A percentile compares a stretch with the other conserved stretches of the same genome.
Conservation (phyloP, 2,888 invertebrate genomes). For the Ischnus inquisitorius region DNA sequence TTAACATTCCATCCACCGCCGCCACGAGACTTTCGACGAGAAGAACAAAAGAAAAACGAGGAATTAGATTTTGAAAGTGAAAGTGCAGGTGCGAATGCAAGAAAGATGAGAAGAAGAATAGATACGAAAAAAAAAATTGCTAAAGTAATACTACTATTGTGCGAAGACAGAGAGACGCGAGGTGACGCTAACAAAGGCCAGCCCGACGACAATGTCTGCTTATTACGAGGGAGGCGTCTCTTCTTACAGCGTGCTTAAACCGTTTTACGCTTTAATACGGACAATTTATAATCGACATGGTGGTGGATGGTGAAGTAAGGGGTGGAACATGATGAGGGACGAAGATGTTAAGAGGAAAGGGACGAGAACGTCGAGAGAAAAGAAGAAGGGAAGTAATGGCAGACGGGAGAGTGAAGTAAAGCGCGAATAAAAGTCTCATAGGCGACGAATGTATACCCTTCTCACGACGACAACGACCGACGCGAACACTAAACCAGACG, state of each 20-base stretch:
- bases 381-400: slow-evolving; percentile 46
- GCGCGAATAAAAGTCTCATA: slow-evolving; percentile 47
- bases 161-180: slow-evolving; percentile 29
- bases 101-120: slow-evolving; percentile 5
- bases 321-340: slow-evolving; percentile 35
- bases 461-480: slow-evolving; percentile 29
- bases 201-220: slow-evolving; percentile 64
- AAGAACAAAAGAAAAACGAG: not conserved
- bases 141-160: slow-evolving; percentile 60
- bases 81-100: slow-evolving; percentile 11
- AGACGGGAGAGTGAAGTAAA: slow-evolving; percentile 40
- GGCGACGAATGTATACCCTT: slow-evolving; percentile 42
- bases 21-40: not conserved
- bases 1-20: not conserved
- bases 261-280: slow-evolving; percentile 71
- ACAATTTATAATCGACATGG: slow-evolving; percentile 70
- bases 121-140: not conserved
- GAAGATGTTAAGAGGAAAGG: slow-evolving; percentile 19
- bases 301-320: slow-evolving; percentile 11
- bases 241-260: slow-evolving; percentile 70
- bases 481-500: slow-evolving; percentile 35
- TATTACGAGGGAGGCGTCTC: slow-evolving; percentile 68
- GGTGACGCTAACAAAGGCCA: slow-evolving; percentile 69
- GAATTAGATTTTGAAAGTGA: not conserved
- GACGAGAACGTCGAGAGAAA: slow-evolving; percentile 32